Evolutionary conservation across 2,113 vertebrate genomes (phyloP), one percentile per base, ranked within the genome.

Genomic region (Caloenas nicobarica): DNA sequence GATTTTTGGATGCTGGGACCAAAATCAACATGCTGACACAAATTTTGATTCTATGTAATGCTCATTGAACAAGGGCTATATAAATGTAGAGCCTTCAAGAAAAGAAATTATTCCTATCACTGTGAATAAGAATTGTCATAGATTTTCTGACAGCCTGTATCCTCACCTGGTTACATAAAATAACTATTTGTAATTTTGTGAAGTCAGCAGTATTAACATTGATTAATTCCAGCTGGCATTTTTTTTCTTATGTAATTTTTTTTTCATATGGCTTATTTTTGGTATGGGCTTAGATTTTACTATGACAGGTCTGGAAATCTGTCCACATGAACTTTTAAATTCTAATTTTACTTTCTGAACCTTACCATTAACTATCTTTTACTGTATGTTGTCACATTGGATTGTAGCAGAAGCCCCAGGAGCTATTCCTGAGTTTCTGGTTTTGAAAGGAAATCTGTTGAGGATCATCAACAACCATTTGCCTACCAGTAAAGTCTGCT

Each of bases 161-260:
- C 51, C n/a, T 93, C 34, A 90, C 65, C 58, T 88, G 56, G 51
- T 56, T 84, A 26, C 62, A 51, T 62, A 93, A 94, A 88, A 86
- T 81, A 80, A 61, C 46, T 62, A 46, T 62, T 65, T 51, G 71
- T 34, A 77, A 71, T 62, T 95, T 48, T 77, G 81, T 56, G 51
- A 90, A 91, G 33, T 95, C 95, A 88, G 95, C 91, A 91, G 46
- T 86, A 86, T 90, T 51, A 23, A 46, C 2, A 34, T 16, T 58
- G 80, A 96, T 70, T 93, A 84, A 93, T 76, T 95, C 68, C 42
- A 66, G 31, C 5, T 54, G 36, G 18, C 26, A 1, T 19, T 48
- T 87, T 40, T 40, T 6, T 36, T 44, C 51, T 14, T 57, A 28
- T 51, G 11, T 24, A 36, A 26, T 34, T 58, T 34, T 60, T 56